Evolutionary conservation across 1,140 invertebrate genomes (phyloP), one percentile per base, ranked within the genome.

Genomic region (Anastatus disparis): DNA sequence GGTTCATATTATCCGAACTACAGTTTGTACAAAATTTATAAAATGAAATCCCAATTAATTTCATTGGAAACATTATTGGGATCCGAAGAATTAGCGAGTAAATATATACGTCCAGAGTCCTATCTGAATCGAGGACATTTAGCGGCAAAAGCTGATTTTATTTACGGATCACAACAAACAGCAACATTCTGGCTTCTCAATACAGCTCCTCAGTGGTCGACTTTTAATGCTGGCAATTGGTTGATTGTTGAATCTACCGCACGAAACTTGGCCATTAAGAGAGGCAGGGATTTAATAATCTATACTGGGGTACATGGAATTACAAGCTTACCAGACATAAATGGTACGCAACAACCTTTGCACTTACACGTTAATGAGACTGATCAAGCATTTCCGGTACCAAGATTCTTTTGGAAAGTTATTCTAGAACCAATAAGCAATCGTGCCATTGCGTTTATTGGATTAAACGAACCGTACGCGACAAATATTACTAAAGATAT

Each of bases 381-480:
- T 22, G 79, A 84, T 10, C 70, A 74, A 17, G 76, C 70, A 1
- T 64, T 91, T 12, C 84, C 87, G 0, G 89, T 90, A 0, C 90
- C 90, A 0, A 79, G 85, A 74, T 86, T 89, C 40, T 90, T 84
- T 67, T 91, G 88, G 86, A 91, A 92, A 86, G 81, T 91, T 9
- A 82, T 89, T 1, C 87, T 91, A 72, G 86, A 91, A 71, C 81
- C 84, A 12, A 64, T 74, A 7, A 82, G 77, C 2, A 84, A 86
- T 50, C 75, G 79, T 2, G 90, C 88, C 2, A 87, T 88, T 2
- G 90, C 87, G 3, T 88, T 91, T 68, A 77, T 92, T 2, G 88
- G 89, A 26, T 82, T 91, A 17, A 92, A 92, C 78, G 91, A 93
- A 80, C 90, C 90, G 0, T 89, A 90, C 74, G 76, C 81, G 0